These are phyloP conservation scores for Chamaea fasciata DNA, from an alignment of 2,113 vertebrate species.

Conservation along the genomic window DNA sequence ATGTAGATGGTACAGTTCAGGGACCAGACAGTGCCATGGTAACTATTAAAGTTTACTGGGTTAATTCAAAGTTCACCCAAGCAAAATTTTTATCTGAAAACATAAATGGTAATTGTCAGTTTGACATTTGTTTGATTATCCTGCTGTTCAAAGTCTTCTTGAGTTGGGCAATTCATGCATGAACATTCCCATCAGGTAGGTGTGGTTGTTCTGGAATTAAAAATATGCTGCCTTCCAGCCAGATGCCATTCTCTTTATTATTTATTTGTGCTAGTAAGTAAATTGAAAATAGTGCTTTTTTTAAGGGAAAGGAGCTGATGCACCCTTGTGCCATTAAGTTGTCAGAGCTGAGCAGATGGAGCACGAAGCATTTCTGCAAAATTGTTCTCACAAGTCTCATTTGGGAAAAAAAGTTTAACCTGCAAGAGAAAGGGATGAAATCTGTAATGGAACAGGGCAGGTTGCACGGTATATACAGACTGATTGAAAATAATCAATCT, in stretches of 20 bases:
- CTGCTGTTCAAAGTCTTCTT: neutral
- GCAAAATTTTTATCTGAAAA: neutral
- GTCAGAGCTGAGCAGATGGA: conserved; percentile 11
- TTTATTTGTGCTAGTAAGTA: conserved; percentile 22
- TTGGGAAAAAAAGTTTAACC: neutral
- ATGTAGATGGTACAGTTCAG: neutral
- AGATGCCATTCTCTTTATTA: neutral
- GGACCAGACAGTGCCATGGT: neutral
- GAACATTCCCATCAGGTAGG: neutral
- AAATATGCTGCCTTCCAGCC: neutral
- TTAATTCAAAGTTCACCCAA: neutral
- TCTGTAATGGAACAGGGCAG: neutral
- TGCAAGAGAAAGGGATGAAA: neutral
- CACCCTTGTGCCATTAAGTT: conserved; percentile 2
- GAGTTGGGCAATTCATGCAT: neutral
- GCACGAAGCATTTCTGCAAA: neutral
- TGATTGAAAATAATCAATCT: neutral
- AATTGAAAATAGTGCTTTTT: neutral
- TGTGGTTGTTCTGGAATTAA: neutral
- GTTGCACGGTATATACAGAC: neutral
- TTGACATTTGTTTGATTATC: neutral
- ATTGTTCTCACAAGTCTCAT: neutral
- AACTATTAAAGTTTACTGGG: neutral
- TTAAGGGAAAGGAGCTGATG: neutral
- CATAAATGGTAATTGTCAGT: neutral